These are phyloP conservation scores for Augochlorella aurata DNA, from an alignment of 2,888 invertebrate species.

Conservation along the genomic window DNA sequence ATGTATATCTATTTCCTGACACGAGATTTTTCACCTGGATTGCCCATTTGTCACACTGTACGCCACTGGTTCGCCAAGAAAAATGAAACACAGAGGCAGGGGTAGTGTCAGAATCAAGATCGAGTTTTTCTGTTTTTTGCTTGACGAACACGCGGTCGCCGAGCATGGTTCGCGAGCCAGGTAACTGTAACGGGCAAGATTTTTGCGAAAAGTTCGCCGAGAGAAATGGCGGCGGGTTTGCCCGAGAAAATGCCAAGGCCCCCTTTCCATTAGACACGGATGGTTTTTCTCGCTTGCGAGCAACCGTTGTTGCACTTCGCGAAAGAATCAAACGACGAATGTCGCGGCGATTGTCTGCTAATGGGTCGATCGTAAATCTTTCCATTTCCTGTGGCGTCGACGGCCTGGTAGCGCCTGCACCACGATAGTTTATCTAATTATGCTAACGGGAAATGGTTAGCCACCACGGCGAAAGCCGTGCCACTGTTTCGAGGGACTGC, in stretches of 20 bases:
- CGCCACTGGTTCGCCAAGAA: neutral
- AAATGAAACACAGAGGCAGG: neutral
- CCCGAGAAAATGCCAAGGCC: constrained; percentile 70
- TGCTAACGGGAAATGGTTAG: constrained; percentile 26
- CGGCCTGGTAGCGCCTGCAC: neutral
- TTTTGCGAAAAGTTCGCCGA: constrained; percentile 36
- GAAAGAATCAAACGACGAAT: constrained; percentile 11
- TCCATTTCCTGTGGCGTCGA: constrained; percentile 34
- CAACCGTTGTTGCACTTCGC: neutral
- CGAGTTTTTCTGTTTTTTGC: neutral
- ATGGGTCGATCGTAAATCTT: constrained; percentile 48
- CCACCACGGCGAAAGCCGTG: neutral
- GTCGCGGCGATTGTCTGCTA: constrained; percentile 39
- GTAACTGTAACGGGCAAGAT: constrained; percentile 35
- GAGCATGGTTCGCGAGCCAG: constrained; percentile 2
- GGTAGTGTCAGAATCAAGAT: neutral
- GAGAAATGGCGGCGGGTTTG: constrained; percentile 43
- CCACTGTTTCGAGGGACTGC: neutral
- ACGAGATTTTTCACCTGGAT: no score
- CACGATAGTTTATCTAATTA: constrained; percentile 40
- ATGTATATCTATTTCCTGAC: no score
- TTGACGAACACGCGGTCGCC: neutral
- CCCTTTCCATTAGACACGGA: constrained; percentile 58
- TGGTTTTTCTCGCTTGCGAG: constrained; percentile 43
- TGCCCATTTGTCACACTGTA: no score